Percentiles rank a stretch among this genome's conserved stretches.
Evolutionary conservation across 2,888 invertebrate genomes (phyloP).

Genomic region (Acrobasis consociella): DNA sequence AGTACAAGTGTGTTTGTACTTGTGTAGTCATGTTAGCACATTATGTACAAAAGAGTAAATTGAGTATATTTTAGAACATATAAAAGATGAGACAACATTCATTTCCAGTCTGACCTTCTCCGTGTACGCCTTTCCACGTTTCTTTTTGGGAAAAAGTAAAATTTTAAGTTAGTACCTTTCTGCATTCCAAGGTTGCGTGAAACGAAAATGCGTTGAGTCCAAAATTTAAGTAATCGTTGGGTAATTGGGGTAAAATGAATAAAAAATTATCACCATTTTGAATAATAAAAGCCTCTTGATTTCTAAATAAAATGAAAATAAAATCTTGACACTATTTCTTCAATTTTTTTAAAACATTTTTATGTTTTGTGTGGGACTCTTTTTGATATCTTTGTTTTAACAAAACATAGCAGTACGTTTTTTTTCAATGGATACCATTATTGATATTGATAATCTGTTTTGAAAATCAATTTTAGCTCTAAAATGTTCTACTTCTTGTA

Average conservation of each 20-base stretch:
- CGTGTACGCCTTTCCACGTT: slow-evolving; percentile 89
- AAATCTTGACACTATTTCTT: no score
- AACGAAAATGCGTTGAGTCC: not conserved
- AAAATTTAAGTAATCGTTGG: not conserved
- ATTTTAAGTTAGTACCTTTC: slow-evolving; percentile 42
- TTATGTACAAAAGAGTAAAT: slow-evolving; percentile 49
- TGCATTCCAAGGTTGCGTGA: not conserved
- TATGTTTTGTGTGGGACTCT: no score
- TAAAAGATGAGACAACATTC: slow-evolving; percentile 68
- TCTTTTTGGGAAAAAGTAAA: slow-evolving; percentile 83
- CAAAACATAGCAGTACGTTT: no score
- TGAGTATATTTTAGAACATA: slow-evolving; percentile 66
- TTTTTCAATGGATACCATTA: no score
- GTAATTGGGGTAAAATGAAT: not conserved
- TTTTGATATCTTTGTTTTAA: no score
- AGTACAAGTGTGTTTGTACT: slow-evolving; percentile 25
- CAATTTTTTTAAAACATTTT: no score
- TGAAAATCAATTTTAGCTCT: no score
- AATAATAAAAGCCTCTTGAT: no score
- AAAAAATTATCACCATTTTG: no score
- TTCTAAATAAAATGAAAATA: no score
- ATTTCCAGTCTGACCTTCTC: slow-evolving; percentile 88
- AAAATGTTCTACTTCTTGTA: not conserved
- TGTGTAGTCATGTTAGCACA: slow-evolving; percentile 66
- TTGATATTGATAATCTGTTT: no score